Evolutionary conservation across 2,888 invertebrate genomes (phyloP).

Genomic region (Ophioninae sp.): DNA sequence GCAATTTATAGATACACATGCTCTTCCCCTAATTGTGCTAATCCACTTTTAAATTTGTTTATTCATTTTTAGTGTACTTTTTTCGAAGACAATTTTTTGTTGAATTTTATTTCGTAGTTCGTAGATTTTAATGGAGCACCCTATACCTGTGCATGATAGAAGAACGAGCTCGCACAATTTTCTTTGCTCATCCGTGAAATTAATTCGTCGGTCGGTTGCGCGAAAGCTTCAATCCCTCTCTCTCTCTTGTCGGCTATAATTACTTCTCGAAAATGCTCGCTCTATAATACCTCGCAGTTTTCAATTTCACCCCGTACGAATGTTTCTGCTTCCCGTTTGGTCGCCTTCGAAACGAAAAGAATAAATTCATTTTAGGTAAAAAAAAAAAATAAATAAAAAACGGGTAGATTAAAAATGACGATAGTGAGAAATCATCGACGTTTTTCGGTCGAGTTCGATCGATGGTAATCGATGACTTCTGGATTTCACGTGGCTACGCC

Average conservation of each 20-base stretch:
- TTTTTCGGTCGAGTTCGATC: conserved; percentile 29
- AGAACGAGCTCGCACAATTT: conserved; percentile 44
- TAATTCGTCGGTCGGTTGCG: conserved; percentile 53
- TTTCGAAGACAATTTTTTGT: neutral
- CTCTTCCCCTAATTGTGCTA: too few relatives aligned
- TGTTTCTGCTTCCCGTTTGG: neutral
- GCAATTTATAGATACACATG: too few relatives aligned
- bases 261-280: conserved; percentile 35
- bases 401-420: neutral
- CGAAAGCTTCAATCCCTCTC: conserved; percentile 41
- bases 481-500: conserved; percentile 25
- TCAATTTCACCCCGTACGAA: conserved; percentile 13
- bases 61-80: neutral
- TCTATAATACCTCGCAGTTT: neutral
- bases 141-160: neutral
- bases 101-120: neutral
- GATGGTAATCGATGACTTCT: conserved; percentile 48
- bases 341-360: neutral
- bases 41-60: too few relatives aligned
- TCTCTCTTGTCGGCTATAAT: conserved; percentile 46
- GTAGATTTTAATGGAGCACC: neutral
- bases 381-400: neutral
- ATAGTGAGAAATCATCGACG: conserved; percentile 27
- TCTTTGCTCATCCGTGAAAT: conserved; percentile 55
- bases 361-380: too few relatives aligned